Percentiles rank a stretch among this genome's conserved stretches.
Conservation (phyloP, 37 sponge, comb jelly and placozoan genomes). For the Diacarnus erythraeanus region DNA sequence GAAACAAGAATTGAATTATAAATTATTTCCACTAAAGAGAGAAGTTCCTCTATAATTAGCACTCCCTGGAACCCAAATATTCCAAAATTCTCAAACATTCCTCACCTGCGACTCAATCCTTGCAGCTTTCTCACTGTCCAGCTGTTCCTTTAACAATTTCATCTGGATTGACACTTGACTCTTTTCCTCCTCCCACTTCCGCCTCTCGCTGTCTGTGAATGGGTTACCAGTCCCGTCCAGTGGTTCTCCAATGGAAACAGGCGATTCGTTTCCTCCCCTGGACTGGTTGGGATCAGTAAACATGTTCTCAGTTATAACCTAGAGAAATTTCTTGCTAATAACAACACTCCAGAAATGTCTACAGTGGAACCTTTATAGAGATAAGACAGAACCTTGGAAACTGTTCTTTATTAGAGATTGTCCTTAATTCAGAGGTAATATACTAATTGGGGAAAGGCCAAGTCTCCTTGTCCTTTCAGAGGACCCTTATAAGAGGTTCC, state of each 20-base stretch:
- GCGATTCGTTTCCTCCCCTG: constrained; percentile 6
- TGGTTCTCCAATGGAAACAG: constrained; percentile 49
- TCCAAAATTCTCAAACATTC: too few relatives aligned
- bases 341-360: too few relatives aligned
- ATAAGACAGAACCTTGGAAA: not conserved
- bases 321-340: too few relatives aligned
- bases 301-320: constrained; percentile 54
- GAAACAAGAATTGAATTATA: not conserved
- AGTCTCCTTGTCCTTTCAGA: too few relatives aligned
- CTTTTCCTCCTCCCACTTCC: constrained; percentile 32
- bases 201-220: not conserved
- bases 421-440: not conserved
- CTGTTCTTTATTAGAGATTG: not conserved
- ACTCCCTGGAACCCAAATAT: too few relatives aligned
- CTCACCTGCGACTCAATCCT: constrained; percentile 83
- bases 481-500: too few relatives aligned
- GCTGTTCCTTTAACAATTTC: constrained; percentile 56
- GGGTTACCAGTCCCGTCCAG: constrained; percentile 15
- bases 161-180: constrained; percentile 39
- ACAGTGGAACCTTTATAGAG: too few relatives aligned
- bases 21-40: too few relatives aligned
- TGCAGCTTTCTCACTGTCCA: constrained; percentile 62
- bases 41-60: too few relatives aligned
- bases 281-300: constrained; percentile 22
- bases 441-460: too few relatives aligned